Base-by-base conservation (phyloP, 2,888 invertebrate genomes). In the Zygothrica quintamaculata region DNA sequence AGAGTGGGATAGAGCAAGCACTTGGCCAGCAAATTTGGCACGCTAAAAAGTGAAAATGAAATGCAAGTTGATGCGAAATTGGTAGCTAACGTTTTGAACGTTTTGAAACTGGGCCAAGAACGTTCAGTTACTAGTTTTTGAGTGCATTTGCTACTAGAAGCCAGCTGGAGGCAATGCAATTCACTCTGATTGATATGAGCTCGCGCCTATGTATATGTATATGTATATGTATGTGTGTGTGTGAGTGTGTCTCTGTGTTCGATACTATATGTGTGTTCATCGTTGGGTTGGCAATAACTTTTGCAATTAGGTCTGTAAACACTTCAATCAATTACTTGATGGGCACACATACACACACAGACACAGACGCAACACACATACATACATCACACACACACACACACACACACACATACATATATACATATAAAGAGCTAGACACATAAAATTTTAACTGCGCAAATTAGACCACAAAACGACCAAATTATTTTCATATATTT, bases 401-500 rank as follows among this genome's bases (percentile, higher is more conserved):
- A 39, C 3, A 16, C 47, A 43, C 11, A 42, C 37, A 16, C 22
- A 40, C 31, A 57, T 44, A 42, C 42, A 26, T 8, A 39, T 16
- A 22, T 52, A 44, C 15, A 13, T 9, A 36, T 40, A 61, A 22
- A 9, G 9, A 34, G 29, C n/a, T n/a, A 13, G 18, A 43, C 3
- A 25, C 46, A 42, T 26, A 6, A 26, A 8, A 8, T 6, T 6
- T 4, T 26, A 4, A 6, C 4, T 9, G 34, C 36, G 15, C 22
- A 40, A 39, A 47, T 44, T 34, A 43, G 65, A 64, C 77, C 77
- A 18, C 77, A 77, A 53, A 72, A 69, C 47, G 77, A 57, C 69
- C 69, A 57, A 77, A 74, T 60, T 52, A 69, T 65, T 65, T 65
- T 52, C 55, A 56, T 60, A 57, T 60, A 74, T 72, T 80, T 77